These are phyloP conservation scores for Odontophorus gujanensis DNA, from an alignment of 2,113 vertebrate genomes.

Conservation along the genomic window DNA sequence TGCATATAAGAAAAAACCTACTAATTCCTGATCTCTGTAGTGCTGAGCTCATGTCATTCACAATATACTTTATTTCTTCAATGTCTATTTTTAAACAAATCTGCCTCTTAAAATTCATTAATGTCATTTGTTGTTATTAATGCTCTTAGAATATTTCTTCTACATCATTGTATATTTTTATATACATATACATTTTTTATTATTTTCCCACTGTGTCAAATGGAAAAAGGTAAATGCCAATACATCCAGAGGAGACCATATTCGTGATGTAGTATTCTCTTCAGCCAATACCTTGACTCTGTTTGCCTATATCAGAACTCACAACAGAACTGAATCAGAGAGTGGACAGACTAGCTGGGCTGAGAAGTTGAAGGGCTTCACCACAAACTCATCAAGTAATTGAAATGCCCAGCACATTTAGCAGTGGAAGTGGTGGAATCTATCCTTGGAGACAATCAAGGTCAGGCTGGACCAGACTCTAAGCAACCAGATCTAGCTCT, in stretches of 20 bases:
- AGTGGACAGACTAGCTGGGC: neutral
- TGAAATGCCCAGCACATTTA: neutral
- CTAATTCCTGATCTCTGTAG: neutral
- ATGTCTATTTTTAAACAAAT: neutral
- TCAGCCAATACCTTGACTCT: neutral
- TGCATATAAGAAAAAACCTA: neutral
- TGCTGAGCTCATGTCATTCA: neutral
- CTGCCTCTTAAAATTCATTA: neutral
- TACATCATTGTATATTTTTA: neutral
- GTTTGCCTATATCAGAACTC: neutral
- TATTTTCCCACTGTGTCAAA: neutral
- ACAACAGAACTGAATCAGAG: neutral
- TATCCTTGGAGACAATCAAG: too few species aligned
- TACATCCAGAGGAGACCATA: neutral
- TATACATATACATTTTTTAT: neutral
- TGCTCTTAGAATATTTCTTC: neutral
- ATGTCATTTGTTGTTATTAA: neutral
- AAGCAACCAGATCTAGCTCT: too few species aligned
- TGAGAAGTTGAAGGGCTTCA: neutral
- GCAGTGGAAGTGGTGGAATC: neutral
- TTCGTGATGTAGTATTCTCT: neutral
- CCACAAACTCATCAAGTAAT: neutral
- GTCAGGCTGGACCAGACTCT: too few species aligned
- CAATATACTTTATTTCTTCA: neutral
- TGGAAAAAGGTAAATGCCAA: neutral